Conservation (phyloP, 2,888 invertebrate genomes). For the Orthonevra nobilis region DNA sequence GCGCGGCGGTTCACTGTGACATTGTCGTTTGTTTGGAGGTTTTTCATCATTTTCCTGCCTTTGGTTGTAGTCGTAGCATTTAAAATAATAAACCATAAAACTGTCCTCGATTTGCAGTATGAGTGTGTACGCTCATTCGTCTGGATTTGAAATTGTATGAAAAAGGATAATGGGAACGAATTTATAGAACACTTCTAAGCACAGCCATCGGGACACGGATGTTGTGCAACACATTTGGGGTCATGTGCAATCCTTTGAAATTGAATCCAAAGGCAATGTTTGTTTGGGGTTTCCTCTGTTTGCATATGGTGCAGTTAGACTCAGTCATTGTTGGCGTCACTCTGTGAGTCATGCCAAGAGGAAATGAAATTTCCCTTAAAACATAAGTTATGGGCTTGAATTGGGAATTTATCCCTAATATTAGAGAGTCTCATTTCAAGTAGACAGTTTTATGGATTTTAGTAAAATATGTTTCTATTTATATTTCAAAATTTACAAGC, state of each 20-base stretch:
- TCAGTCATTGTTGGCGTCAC: not conserved
- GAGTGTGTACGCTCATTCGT: slow-evolving; percentile 16
- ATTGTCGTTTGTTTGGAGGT: slow-evolving; percentile 27
- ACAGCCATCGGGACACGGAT: not conserved
- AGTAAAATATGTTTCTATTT: no score
- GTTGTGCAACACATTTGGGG: not conserved
- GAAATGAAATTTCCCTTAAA: slow-evolving; percentile 8
- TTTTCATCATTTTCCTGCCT: not conserved
- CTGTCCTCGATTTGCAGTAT: slow-evolving; percentile 15
- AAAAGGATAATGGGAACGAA: not conserved
- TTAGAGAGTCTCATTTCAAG: no score
- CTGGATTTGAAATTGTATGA: not conserved
- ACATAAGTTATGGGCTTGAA: slow-evolving; percentile 5
- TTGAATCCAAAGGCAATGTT: not conserved
- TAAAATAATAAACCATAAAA: slow-evolving; percentile 13
- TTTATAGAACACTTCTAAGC: not conserved
- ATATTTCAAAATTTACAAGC: no score
- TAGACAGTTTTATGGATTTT: no score
- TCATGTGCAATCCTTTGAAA: not conserved
- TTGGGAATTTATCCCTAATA: slow-evolving; percentile 11
- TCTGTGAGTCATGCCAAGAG: slow-evolving; percentile 1
- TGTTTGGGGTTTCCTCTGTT: slow-evolving; percentile 1
- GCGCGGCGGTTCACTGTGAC: no score
- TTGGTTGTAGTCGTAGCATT: slow-evolving; percentile 9
- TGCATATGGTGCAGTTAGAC: not conserved